These are phyloP conservation scores for Pardosa pseudoannulata DNA, from an alignment of 2,888 invertebrate genomes.

Conservation along the genomic window DNA sequence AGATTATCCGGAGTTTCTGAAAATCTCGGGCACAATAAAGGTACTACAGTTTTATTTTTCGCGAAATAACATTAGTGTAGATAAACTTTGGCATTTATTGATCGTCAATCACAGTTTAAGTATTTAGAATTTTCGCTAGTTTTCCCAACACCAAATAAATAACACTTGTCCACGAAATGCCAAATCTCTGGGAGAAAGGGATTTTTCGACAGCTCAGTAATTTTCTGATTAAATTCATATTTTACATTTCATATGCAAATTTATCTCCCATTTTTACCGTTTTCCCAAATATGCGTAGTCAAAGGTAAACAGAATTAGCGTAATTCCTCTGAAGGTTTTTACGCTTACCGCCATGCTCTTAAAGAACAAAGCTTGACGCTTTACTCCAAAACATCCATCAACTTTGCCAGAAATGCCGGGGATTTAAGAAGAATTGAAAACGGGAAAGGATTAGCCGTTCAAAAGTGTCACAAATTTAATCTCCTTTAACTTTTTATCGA, in stretches of 20 bases:
- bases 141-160: background rate
- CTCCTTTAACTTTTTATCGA: background rate
- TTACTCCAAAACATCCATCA: background rate
- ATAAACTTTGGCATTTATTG: background rate
- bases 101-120: background rate
- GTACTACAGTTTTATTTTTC: too few relatives aligned
- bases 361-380: background rate
- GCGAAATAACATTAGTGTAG: too few relatives aligned
- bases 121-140: background rate
- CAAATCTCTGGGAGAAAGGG: background rate
- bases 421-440: background rate
- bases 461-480: constrained; percentile 5
- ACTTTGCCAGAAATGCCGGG: background rate
- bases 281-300: background rate
- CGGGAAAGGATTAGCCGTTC: background rate
- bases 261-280: background rate
- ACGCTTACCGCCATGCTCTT: background rate
- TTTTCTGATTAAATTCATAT: constrained; percentile 9
- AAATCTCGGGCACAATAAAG: too few relatives aligned
- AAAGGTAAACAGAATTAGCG: background rate
- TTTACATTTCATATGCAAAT: constrained; percentile 7
- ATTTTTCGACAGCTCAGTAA: background rate
- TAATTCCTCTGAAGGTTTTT: background rate
- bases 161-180: background rate
- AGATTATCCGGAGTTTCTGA: too few relatives aligned